Conservation (phyloP, 2,888 invertebrate genomes). For the Chrysolina oricalcia region DNA sequence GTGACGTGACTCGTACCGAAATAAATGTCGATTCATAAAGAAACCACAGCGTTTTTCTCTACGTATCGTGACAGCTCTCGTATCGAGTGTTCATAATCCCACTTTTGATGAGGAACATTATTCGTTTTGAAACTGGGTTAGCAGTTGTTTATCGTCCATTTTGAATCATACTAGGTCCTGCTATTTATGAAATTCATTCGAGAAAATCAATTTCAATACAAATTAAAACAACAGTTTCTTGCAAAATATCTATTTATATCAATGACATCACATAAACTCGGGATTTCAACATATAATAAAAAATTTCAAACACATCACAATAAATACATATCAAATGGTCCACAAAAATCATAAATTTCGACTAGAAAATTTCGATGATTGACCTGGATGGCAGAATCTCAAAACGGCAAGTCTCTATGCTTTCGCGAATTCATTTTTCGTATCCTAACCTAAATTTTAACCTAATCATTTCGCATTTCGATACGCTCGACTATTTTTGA, state of each 20-base stretch:
- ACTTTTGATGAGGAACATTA: too few relatives aligned
- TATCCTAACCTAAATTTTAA: conserved; percentile 1
- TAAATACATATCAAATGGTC: conserved; percentile 41
- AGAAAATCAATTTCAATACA: neutral
- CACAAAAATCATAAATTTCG: conserved; percentile 32
- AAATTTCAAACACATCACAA: conserved; percentile 43
- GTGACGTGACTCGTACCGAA: too few relatives aligned
- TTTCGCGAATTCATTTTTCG: neutral
- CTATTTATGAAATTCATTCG: too few relatives aligned
- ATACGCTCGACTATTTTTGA: neutral
- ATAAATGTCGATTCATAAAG: too few relatives aligned
- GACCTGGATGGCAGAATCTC: conserved; percentile 19
- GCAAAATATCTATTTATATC: conserved; percentile 65
- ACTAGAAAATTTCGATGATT: conserved; percentile 31
- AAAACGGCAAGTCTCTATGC: neutral
- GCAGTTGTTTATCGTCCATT: too few relatives aligned
- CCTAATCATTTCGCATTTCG: conserved; percentile 1
- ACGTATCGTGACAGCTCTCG: too few relatives aligned
- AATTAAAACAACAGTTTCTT: conserved; percentile 38
- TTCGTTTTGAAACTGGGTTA: too few relatives aligned
- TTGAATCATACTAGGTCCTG: too few relatives aligned
- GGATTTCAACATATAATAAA: conserved; percentile 43
- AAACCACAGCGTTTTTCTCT: too few relatives aligned
- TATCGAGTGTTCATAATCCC: too few relatives aligned
- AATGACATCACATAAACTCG: conserved; percentile 60